These are phyloP conservation scores for Latheticus oryzae DNA, from an alignment of 2,888 invertebrate genomes.

Conservation along the genomic window DNA sequence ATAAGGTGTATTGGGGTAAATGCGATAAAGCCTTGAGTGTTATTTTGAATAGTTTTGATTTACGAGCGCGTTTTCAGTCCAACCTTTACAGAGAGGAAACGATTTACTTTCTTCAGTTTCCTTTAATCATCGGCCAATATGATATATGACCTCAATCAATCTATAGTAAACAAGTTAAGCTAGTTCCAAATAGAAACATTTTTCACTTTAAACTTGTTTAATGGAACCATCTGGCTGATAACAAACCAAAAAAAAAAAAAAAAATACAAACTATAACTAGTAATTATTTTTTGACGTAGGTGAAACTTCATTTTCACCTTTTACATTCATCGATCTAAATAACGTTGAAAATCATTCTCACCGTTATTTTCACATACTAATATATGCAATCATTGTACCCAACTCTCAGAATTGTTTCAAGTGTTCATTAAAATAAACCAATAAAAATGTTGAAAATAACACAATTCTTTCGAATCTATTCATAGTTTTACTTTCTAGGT, in stretches of 20 bases:
- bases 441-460: not conserved
- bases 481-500: slow-evolving; percentile 57
- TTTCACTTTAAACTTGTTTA: slow-evolving; percentile 14
- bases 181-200: slow-evolving; percentile 15
- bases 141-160: slow-evolving; percentile 34
- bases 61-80: slow-evolving; percentile 21
- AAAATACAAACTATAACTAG: slow-evolving; percentile 4
- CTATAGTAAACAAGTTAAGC: slow-evolving; percentile 25
- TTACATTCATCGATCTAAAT: not conserved
- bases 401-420: slow-evolving; percentile 22
- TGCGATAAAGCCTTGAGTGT: not conserved
- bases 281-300: slow-evolving; percentile 10
- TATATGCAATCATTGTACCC: slow-evolving; percentile 5
- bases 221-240: slow-evolving; percentile 3
- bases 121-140: slow-evolving; percentile 27
- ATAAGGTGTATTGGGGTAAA: not conserved
- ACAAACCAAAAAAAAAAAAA: not conserved
- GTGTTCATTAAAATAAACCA: slow-evolving; percentile 12
- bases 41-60: slow-evolving; percentile 15
- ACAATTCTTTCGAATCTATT: slow-evolving; percentile 4
- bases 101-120: slow-evolving; percentile 36
- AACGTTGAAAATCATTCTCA: not conserved
- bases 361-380: slow-evolving; percentile 28
- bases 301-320: slow-evolving; percentile 7
- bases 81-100: slow-evolving; percentile 34